phyloP scores from a whole-genome alignment of 2,113 vertebrate genomes.

The Alouatta palliata region DNA sequence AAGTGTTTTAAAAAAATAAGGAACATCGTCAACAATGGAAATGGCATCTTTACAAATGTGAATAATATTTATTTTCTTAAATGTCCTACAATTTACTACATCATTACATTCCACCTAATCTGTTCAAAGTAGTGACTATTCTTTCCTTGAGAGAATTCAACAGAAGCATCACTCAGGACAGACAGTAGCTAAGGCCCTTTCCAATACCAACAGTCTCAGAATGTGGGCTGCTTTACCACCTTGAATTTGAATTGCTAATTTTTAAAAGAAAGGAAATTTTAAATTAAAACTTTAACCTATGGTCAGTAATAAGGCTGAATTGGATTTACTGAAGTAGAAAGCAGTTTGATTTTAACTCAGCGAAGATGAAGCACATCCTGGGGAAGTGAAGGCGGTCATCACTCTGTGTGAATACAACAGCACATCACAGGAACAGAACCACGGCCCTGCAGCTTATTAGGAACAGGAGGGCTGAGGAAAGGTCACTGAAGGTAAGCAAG shows the following conservation, averaged over 20 bases:
- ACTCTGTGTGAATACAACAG: neutral
- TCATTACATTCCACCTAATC: neutral
- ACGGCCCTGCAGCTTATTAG: neutral
- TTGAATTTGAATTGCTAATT: constrained; percentile 81
- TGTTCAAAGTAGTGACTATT: neutral
- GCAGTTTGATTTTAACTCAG: constrained; percentile 78
- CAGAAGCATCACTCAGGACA: neutral
- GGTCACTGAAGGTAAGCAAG: constrained; percentile 60
- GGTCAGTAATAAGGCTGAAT: constrained; percentile 78
- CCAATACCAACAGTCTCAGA: neutral
- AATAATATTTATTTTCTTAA: neutral
- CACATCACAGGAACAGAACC: neutral
- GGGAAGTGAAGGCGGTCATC: constrained; percentile 72
- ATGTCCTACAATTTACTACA: neutral
- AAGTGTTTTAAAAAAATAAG: neutral
- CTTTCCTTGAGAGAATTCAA: neutral
- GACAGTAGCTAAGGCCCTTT: neutral
- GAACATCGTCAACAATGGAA: neutral
- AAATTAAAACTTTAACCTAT: constrained; percentile 80
- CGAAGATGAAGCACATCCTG: constrained; percentile 70
- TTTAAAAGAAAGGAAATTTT: constrained; percentile 75
- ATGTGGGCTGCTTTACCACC: constrained; percentile 68
- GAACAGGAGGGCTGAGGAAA: neutral
- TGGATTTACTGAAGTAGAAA: constrained; percentile 81
- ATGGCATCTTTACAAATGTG: neutral